Conservation (phyloP, 2,888 invertebrate genomes). For the Harmothoe impar region DNA sequence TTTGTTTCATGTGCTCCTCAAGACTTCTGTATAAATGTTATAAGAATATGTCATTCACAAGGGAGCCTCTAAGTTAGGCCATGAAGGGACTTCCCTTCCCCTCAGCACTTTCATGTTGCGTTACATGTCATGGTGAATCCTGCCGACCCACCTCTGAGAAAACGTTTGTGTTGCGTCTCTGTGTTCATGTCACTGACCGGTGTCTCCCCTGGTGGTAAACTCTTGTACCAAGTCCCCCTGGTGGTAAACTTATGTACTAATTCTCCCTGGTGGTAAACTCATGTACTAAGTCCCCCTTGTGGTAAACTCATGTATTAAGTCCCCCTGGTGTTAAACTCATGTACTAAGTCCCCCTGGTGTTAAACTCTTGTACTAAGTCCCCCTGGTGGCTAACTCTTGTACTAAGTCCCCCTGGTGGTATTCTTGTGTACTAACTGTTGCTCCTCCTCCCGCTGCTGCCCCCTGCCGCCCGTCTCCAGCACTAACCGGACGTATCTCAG, state of each 20-base stretch:
- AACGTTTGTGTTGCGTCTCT: conserved; percentile 17
- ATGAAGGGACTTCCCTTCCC: too few species aligned
- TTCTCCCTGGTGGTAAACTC: conserved; percentile 37
- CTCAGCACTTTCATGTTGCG: too few species aligned
- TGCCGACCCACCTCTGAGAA: too few species aligned
- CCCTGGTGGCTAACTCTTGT: conserved; percentile 23
- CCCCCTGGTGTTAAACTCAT: conserved; percentile 34
- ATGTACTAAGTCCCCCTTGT: conserved; percentile 54
- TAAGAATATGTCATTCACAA: too few species aligned
- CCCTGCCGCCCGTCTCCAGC: conserved; percentile 34
- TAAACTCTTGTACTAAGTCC: conserved; percentile 30
- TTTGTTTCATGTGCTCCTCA: too few species aligned
- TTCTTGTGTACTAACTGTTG: conserved; percentile 40
- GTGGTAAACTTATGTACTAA: conserved; percentile 34
- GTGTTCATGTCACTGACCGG: conserved; percentile 25
- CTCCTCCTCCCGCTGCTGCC: conserved; percentile 42
- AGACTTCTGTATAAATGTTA: too few species aligned
- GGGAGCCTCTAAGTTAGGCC: too few species aligned
- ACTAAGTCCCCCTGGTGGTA: conserved; percentile 55
- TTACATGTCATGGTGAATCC: too few species aligned
- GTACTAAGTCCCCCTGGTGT: conserved; percentile 56
- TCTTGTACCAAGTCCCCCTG: too few species aligned
- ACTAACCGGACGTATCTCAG: conserved; percentile 58
- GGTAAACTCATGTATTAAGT: conserved; percentile 22
- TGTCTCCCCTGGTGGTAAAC: too few species aligned